phyloP scores from a whole-genome alignment of 2,797 vertebrate species.

The Phoxinus dragarum region DNA sequence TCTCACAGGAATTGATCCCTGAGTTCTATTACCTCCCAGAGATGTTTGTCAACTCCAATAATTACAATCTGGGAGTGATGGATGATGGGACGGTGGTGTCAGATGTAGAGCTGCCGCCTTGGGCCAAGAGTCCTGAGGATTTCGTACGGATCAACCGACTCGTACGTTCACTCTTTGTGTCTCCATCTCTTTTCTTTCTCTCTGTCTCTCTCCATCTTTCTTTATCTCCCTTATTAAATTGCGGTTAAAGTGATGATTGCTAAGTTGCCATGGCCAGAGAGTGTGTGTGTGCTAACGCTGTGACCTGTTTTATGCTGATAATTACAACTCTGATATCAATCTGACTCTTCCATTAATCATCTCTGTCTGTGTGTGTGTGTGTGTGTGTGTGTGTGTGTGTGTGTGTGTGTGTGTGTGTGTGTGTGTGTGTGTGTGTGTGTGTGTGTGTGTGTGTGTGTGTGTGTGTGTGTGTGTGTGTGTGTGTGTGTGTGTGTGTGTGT shows the following conservation, averaged over 20 bases:
- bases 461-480: too few species aligned
- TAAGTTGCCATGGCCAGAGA: background rate
- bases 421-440: too few species aligned
- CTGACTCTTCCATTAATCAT: conserved; percentile 96
- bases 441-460: too few species aligned
- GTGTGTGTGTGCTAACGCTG: conserved; percentile 75
- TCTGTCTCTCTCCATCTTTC: conserved; percentile 10
- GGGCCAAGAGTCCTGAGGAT: conserved; percentile 97
- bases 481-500: conserved; percentile 47
- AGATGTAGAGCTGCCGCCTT: conserved; percentile 96
- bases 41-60: conserved; percentile 98
- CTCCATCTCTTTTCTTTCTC: conserved; percentile 15
- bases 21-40: conserved; percentile 99
- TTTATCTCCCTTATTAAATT: conserved; percentile 43
- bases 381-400: background rate
- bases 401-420: too few species aligned
- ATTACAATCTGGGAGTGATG: conserved; percentile 97
- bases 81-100: conserved; percentile 94
- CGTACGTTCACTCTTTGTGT: conserved; percentile 78
- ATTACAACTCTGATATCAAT: conserved; percentile 95
- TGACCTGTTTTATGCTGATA: conserved; percentile 93
- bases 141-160: conserved; percentile 95
- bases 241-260: conserved; percentile 17
- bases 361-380: conserved; percentile 68
- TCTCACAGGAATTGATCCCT: conserved; percentile 92